These are phyloP conservation scores for Cremastinae sp. DNA, from an alignment of 2,888 invertebrate genomes.

Conservation along the genomic window DNA sequence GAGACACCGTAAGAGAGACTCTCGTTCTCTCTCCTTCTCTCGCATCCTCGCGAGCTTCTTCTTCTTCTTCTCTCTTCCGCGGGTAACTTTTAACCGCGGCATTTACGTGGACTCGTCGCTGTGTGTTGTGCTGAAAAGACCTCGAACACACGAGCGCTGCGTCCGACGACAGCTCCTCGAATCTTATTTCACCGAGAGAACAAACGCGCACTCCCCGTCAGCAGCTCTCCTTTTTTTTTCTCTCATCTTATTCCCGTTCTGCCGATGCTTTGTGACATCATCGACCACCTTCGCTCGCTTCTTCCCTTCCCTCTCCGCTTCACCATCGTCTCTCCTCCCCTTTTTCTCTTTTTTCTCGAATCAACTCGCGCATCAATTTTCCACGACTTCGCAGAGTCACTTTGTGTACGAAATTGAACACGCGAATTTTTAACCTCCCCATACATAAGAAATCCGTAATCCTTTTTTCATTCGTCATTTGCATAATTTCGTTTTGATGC, in stretches of 20 bases:
- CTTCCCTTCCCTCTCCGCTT: slow-evolving; percentile 12
- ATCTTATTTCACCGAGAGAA: slow-evolving; percentile 26
- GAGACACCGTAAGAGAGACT: slow-evolving; percentile 68
- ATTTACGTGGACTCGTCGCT: not conserved
- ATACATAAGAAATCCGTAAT: slow-evolving; percentile 10
- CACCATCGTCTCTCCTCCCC: not conserved
- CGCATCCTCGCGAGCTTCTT: slow-evolving; percentile 49
- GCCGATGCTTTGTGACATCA: slow-evolving; percentile 25
- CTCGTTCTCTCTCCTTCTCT: slow-evolving; percentile 51
- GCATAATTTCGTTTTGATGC: slow-evolving; percentile 29
- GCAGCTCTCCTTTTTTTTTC: slow-evolving; percentile 5
- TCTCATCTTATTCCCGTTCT: slow-evolving; percentile 6
- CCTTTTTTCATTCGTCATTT: slow-evolving; percentile 24
- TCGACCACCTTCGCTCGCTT: slow-evolving; percentile 7
- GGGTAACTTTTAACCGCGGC: slow-evolving; percentile 23
- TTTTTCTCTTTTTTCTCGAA: slow-evolving; percentile 33
- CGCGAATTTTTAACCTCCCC: slow-evolving; percentile 3
- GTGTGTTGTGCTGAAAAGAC: slow-evolving; percentile 26
- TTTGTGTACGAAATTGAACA: not conserved
- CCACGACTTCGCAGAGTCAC: not conserved
- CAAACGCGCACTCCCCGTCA: slow-evolving; percentile 16
- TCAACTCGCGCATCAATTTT: slow-evolving; percentile 36
- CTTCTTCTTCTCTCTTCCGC: slow-evolving; percentile 19
- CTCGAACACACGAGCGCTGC: not conserved
- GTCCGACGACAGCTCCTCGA: slow-evolving; percentile 8